Evolutionary conservation across 1,140 invertebrate species (phyloP), one percentile per base, ranked within the genome.

Genomic region (Doryteuthis pealeii): DNA sequence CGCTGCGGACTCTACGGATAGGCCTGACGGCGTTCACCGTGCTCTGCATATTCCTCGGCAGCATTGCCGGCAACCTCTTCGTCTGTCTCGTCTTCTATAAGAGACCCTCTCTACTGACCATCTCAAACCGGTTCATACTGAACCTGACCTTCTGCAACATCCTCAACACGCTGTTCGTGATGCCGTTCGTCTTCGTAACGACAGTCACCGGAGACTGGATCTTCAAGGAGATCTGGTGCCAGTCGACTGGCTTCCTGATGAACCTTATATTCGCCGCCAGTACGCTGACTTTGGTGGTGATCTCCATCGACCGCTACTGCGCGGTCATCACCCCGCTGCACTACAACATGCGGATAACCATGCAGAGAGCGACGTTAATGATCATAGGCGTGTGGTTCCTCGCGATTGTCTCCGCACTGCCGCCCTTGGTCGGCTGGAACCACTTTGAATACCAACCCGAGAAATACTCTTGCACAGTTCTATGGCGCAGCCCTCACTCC

Each of bases 301-400:
- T 96, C 49, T 93, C 93, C 1, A 87, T 95, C 2, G 95, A 96
- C 83, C 93, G 95, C 90, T 96, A 74, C 91, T 94, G 80, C 92
- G 93, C 79, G 93, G 94, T 94, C 73, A 82, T 80, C 69, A 81
- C 86, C 58, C 82, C 80, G 75, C 79, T 79, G 78, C 84, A 84
- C 85, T 87, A 83, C 85, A 78, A 75, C 78, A 92, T 92, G 54
- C 91, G 92, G 58, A 91, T 96, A 30, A 93, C 94, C 72, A 92
- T 92, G 73, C 87, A 91, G 18, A 91, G 93, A 70, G 93, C 93
- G 0, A 91, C 90, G 2, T 82, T 92, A 0, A 89, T 95, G 43
- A 93, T 95, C 70, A 88, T 91, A 12, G 88, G 90, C 5, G 83
- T 86, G 22, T 95, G 94, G 94, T 72, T 79, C 31, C 76, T 80